A percentile compares a stretch with the other conserved stretches of the same genome.
phyloP scores from a whole-genome alignment of 2,113 vertebrate genomes.

The Tauraco erythrolophus region DNA sequence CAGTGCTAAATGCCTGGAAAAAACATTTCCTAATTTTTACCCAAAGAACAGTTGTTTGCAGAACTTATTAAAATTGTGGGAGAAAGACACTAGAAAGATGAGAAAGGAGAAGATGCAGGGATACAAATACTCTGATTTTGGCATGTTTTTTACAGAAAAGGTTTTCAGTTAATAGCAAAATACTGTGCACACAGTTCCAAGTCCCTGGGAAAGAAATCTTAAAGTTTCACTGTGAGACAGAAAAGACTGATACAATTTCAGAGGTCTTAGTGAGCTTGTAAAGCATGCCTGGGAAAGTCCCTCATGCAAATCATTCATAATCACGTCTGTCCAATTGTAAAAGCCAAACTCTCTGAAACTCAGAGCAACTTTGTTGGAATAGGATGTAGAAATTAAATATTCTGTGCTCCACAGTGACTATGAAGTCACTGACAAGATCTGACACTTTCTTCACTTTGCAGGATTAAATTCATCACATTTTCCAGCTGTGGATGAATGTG shows the following conservation, averaged over 20 bases:
- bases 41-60: conserved; percentile 34
- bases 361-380: conserved; percentile 14
- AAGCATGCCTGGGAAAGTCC: conserved; percentile 61
- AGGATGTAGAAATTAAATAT: not conserved
- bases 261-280: conserved; percentile 7
- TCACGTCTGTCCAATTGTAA: not conserved
- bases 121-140: not conserved
- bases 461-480: not conserved
- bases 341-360: conserved; percentile 40
- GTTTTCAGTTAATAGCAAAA: not conserved
- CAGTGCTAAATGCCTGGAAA: conserved; percentile 61
- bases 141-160: not conserved
- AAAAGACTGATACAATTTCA: conserved; percentile 28
- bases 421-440: conserved; percentile 16
- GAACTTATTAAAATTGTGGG: conserved; percentile 16
- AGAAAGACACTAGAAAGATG: not conserved
- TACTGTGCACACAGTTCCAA: not conserved
- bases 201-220: conserved; percentile 23
- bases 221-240: not conserved
- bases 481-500: not conserved
- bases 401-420: not conserved
- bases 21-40: conserved; percentile 67
- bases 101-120: not conserved
- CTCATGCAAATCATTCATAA: conserved; percentile 62
- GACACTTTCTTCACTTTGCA: not conserved